Conservation (phyloP, 2,113 vertebrate genomes). For the Cynoglossus semilaevis region DNA sequence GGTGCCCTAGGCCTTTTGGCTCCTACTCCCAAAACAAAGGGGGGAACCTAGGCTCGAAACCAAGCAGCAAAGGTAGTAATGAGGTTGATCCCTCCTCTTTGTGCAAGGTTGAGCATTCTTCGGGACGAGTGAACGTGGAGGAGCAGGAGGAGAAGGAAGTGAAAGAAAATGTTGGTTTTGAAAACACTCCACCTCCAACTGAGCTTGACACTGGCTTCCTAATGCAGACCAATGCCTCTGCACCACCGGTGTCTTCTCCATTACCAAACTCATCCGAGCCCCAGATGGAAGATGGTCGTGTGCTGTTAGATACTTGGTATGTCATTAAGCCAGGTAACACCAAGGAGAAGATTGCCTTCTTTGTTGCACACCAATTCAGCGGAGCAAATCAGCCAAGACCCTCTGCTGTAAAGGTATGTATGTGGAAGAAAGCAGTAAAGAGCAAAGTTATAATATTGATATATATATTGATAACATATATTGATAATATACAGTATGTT, state of each 20-base stretch:
- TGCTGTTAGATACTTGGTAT: slow-evolving; percentile 94
- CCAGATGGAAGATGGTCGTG: slow-evolving; percentile 84
- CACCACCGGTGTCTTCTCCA: slow-evolving; percentile 46
- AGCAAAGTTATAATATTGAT: too few relatives aligned
- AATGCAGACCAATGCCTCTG: slow-evolving; percentile 46
- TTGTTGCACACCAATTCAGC: slow-evolving; percentile 92
- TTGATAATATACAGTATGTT: too few relatives aligned
- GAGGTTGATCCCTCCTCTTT: slow-evolving; percentile 56
- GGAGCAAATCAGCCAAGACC: slow-evolving; percentile 73
- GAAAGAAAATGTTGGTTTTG: slow-evolving; percentile 72
- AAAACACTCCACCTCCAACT: slow-evolving; percentile 81
- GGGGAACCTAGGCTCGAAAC: slow-evolving; percentile 63
- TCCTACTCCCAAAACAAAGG: slow-evolving; percentile 89
- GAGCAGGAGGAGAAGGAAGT: slow-evolving; percentile 55
- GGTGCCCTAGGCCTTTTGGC: slow-evolving; percentile 91
- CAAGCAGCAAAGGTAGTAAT: slow-evolving; percentile 43
- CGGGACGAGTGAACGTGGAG: slow-evolving; percentile 51
- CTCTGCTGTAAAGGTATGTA: slow-evolving; percentile 84
- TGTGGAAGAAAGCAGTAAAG: not conserved
- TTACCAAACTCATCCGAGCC: slow-evolving; percentile 55
- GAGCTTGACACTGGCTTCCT: slow-evolving; percentile 40
- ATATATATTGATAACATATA: too few relatives aligned
- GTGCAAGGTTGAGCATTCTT: slow-evolving; percentile 68
- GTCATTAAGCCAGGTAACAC: slow-evolving; percentile 97
- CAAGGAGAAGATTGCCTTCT: slow-evolving; percentile 96